phyloP scores from a whole-genome alignment of 2,888 invertebrate species.

The Thera obeliscata region DNA sequence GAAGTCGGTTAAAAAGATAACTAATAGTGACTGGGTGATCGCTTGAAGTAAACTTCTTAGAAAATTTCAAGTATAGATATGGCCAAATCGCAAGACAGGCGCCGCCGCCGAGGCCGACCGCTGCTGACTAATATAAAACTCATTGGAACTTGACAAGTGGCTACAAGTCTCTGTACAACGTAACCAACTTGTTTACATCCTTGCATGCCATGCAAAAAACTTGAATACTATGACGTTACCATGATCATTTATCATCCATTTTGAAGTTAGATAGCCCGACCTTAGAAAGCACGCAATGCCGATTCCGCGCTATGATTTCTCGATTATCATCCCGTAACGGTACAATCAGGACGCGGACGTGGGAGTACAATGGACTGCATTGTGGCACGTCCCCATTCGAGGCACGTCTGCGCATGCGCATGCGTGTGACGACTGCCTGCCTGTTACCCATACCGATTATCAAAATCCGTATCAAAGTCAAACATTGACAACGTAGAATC shows the following conservation, averaged over 20 bases:
- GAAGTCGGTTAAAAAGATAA: too few species aligned
- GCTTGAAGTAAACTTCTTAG: background rate
- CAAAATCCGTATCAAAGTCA: slow-evolving; percentile 20
- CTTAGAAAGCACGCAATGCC: background rate
- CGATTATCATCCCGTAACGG: slow-evolving; percentile 28
- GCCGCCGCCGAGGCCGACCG: too few species aligned
- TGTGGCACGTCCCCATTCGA: slow-evolving; percentile 53
- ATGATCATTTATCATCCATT: background rate
- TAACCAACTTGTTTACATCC: background rate
- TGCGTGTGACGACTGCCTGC: slow-evolving; percentile 26
- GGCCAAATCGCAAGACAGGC: background rate
- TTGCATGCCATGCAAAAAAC: too few species aligned
- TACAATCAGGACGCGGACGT: slow-evolving; percentile 25
- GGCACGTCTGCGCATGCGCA: slow-evolving; percentile 47
- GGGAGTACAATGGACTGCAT: slow-evolving; percentile 49
- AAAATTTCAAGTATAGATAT: background rate
- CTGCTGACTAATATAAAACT: background rate
- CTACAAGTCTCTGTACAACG: background rate
- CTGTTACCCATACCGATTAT: slow-evolving; percentile 24
- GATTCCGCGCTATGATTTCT: slow-evolving; percentile 21
- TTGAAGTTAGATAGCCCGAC: background rate
- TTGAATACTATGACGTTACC: too few species aligned
- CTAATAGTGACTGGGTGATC: too few species aligned
- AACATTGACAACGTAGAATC: slow-evolving; percentile 34
- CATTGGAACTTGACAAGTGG: background rate